Conservation (phyloP, 1,140 invertebrate genomes). For the Megalonaias nervosa region DNA sequence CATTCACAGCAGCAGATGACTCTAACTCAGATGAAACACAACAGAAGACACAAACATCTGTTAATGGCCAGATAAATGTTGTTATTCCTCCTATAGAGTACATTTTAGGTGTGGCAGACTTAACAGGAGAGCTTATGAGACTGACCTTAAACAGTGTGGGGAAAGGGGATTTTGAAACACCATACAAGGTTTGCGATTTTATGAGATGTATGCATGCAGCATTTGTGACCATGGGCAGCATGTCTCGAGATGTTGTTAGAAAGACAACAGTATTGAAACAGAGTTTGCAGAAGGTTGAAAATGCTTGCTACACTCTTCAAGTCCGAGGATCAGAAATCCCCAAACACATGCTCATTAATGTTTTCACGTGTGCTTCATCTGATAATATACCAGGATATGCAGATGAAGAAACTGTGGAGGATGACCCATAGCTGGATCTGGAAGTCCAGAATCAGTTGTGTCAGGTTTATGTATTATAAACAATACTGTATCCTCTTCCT, state of each 20-base stretch:
- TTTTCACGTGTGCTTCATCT: constrained; percentile 48
- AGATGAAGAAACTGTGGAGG: no score
- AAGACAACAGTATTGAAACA: constrained; percentile 82
- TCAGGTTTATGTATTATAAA: no score
- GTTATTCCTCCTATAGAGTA: constrained; percentile 79
- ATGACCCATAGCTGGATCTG: no score
- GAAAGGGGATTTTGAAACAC: constrained; percentile 82
- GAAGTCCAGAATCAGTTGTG: no score
- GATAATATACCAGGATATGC: not conserved
- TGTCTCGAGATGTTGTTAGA: constrained; percentile 79
- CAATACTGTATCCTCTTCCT: no score
- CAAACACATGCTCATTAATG: constrained; percentile 80
- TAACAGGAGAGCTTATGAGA: constrained; percentile 93
- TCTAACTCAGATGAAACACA: not conserved
- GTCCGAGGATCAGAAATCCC: constrained; percentile 83
- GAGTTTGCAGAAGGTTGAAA: constrained; percentile 87
- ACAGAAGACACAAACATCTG: not conserved
- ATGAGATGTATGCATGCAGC: constrained; percentile 82
- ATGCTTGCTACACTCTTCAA: constrained; percentile 86
- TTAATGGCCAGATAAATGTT: constrained; percentile 39
- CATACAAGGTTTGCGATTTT: constrained; percentile 82
- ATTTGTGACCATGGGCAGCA: constrained; percentile 75
- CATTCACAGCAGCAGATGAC: constrained; percentile 29
- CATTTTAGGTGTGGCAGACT: constrained; percentile 88
- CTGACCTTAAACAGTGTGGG: constrained; percentile 88